Percentiles rank a stretch among this genome's conserved stretches.
Evolutionary conservation across 35 echinoderm and acorn worm genomes (phyloP).

Genomic region (Ophioderma brevispina): DNA sequence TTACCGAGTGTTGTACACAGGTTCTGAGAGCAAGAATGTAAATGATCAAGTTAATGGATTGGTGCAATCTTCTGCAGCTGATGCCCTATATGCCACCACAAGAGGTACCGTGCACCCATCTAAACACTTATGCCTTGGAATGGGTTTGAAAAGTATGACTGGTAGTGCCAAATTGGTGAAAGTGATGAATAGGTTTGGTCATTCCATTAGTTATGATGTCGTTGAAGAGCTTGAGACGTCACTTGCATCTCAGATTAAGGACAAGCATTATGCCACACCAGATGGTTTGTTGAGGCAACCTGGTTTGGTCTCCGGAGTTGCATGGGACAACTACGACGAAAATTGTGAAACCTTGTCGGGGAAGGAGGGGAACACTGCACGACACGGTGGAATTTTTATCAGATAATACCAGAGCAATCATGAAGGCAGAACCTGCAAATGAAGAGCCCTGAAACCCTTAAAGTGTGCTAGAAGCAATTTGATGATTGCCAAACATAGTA

Average conservation of each 20-base stretch:
- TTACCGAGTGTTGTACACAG: background rate
- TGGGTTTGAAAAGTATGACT: conserved; percentile 16
- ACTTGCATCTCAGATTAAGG: background rate
- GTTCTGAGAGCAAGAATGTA: background rate
- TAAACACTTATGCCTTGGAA: conserved; percentile 14
- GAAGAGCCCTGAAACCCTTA: background rate
- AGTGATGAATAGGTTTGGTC: conserved; percentile 19
- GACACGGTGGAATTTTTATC: background rate
- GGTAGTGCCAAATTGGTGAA: conserved; percentile 21
- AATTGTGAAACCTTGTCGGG: conserved; percentile 1
- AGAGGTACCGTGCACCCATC: background rate
- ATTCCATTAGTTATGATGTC: conserved; percentile 21
- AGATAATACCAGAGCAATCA: background rate
- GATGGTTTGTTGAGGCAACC: conserved; percentile 7
- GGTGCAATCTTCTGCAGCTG: background rate
- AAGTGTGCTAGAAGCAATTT: background rate
- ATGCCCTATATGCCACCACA: background rate
- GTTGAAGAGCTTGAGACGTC: conserved; percentile 22
- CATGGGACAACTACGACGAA: conserved; percentile 29
- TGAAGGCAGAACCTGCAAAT: background rate
- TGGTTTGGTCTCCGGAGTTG: background rate
- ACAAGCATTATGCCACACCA: background rate
- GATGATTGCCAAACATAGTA: background rate
- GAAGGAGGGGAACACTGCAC: background rate
- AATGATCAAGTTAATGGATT: background rate